Evolutionary conservation across 2,888 invertebrate genomes (phyloP), one percentile per base, ranked within the genome.

Genomic region (Dynastes tityus): DNA sequence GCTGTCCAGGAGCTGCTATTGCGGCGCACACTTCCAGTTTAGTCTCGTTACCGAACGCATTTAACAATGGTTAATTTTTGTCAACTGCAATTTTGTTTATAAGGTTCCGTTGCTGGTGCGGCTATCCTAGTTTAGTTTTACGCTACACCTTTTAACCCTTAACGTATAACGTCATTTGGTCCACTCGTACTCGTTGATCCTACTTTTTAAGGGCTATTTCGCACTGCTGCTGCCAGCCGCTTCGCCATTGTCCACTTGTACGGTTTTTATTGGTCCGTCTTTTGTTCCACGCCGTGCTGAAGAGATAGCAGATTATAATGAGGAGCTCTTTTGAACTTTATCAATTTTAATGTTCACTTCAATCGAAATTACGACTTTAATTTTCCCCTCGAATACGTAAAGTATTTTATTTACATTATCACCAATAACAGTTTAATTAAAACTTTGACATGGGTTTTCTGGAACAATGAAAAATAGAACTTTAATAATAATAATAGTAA

Each of bases 81-180:
- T 87, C 87, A 86, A 86, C 84, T 85, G 84, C 86, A 87, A 88
- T 87, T 88, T 87, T 88, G 86, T 87, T 87, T 88, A 88, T 87
- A 86, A 84, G 85, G 86, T 83, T 84, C 82, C 73, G 71, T 71
- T 76, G 58, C 68, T 40, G 76, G 68, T n/a, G 68, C 79, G 77
- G 67, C 77, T 79, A 79, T 45, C 65, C 77, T 45, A 58, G 70
- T 78, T 78, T 76, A 70, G 75, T 76, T 53, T 58, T 29, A 64
- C 13, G n/a, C 16, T 37, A 53, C 45, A 40, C 37, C 40, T 73
- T 58, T n/a, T 32, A 67, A 49, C 71, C 40, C 76, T 64, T 70
- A 73, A 67, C 75, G 65, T 78, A 75, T 58, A 76, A 76, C 81
- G 77, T 82, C 81, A 81, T 81, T 82, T 80, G 70, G 75, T 79